Evolutionary conservation across 2,888 invertebrate genomes (phyloP), one percentile per base, ranked within the genome.

Genomic region (Orgyia antiqua): DNA sequence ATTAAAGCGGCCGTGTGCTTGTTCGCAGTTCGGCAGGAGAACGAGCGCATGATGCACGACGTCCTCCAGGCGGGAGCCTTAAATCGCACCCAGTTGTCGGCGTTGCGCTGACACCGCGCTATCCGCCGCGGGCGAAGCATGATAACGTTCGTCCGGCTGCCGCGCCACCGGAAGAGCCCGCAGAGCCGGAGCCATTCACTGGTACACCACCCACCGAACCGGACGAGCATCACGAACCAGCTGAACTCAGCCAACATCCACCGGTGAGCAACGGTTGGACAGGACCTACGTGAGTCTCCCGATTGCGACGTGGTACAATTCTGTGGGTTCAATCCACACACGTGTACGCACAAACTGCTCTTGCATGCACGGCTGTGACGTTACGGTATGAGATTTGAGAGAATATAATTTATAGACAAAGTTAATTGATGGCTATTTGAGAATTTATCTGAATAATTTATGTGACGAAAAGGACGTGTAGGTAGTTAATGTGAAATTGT

Each of bases 21-120:
- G 83, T 80, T 88, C 89, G 53, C 90, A 95, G 95, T 95, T 75
- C 93, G 94, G 58, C 93, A 93, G 87, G 94, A 95, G 88, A 95
- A 95, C 87, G 94, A 94, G 88, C 93, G 94, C 79, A 88, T 94
- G 82, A 89, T 94, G 88, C 89, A 89, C 74, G 94, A 94, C 82
- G 93, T 92, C 58, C 87, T 92, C 72, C 92, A 92, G 79, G 79
- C 65, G 78, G 84, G 72, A 73, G 71, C 78, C 75, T 79, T 77
- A 74, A 87, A 87, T 83, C 86, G 80, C 83, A 84, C 86, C 82
- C 87, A 80, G 83, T 84, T 75, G 74, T 83, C 75, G 83, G 86
- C 56, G 83, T 83, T 66, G 79, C 84, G 77, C 80, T 84, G 84
- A 86, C 86, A 66, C 86, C 84, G 77, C 83, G 84, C 71, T 86